Evolutionary conservation across 1,140 invertebrate genomes (phyloP).

Genomic region (Delia radicum): DNA sequence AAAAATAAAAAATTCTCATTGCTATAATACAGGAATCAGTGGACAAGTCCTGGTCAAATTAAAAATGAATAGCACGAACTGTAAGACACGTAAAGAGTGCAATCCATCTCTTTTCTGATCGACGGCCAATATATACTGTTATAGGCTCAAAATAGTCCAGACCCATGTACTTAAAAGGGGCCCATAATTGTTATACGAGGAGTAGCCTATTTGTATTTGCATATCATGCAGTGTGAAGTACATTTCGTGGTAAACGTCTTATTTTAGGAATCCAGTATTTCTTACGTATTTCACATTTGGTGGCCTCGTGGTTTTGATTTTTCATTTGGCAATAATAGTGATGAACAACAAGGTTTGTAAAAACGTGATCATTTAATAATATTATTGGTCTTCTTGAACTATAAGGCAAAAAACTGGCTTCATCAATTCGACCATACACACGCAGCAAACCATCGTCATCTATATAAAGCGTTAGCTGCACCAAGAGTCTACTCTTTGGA

Average conservation of each 20-base stretch:
- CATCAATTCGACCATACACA: slow-evolving; percentile 8
- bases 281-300: not conserved
- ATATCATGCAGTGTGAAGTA: too few relatives aligned
- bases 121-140: not conserved
- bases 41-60: slow-evolving; percentile 14
- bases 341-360: not conserved
- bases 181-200: not conserved
- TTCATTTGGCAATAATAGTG: not conserved
- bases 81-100: slow-evolving; percentile 23
- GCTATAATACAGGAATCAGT: slow-evolving; percentile 25
- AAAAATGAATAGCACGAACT: slow-evolving; percentile 23
- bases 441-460: not conserved
- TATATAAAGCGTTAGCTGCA: not conserved
- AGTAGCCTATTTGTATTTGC: too few relatives aligned
- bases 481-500: not conserved
- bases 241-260: too few relatives aligned
- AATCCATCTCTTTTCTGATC: slow-evolving; percentile 20
- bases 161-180: slow-evolving; percentile 13
- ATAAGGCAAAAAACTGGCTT: not conserved
- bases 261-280: too few relatives aligned
- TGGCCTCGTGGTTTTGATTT: slow-evolving; percentile 2
- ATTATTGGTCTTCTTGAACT: not conserved
- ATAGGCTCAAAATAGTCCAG: slow-evolving; percentile 14
- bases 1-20: slow-evolving; percentile 13
- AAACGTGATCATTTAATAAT: not conserved